Conservation (phyloP, 2,113 vertebrate genomes). For the Oreocharis arfaki region DNA sequence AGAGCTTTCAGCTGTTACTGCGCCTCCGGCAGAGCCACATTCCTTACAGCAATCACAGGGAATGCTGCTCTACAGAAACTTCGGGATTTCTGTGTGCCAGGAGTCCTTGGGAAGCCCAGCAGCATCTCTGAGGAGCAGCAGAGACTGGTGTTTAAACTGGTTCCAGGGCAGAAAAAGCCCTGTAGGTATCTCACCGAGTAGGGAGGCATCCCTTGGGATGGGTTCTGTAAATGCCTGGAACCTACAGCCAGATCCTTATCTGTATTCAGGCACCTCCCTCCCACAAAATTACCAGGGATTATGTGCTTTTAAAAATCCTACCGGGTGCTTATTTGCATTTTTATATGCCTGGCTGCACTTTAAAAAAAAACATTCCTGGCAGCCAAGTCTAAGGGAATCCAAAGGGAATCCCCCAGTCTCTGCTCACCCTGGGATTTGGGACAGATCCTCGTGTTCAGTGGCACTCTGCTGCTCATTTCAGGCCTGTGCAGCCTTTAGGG, state of each 20-base stretch:
- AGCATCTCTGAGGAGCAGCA: not conserved
- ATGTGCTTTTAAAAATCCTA: not conserved
- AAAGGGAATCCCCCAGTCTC: not conserved
- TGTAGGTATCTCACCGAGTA: not conserved
- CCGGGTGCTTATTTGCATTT: not conserved
- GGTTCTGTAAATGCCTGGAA: not conserved
- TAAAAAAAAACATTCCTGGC: not conserved
- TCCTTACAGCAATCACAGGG: not conserved
- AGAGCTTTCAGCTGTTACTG: not conserved
- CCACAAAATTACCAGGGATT: not conserved
- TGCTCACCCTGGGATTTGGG: accelerated
- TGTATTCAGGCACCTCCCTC: not conserved
- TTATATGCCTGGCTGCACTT: not conserved
- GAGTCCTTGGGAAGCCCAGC: not conserved
- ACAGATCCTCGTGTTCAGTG: accelerated
- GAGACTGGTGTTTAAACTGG: not conserved
- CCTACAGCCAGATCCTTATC: not conserved
- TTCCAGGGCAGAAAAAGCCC: not conserved
- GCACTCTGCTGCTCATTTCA: not conserved
- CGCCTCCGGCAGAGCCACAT: not conserved
- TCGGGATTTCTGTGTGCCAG: not conserved
- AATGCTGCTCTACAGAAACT: not conserved
- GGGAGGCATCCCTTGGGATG: not conserved
- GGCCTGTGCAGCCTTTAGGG: not conserved
- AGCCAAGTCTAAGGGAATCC: not conserved